Evolutionary conservation across 2,113 vertebrate genomes (phyloP).

Genomic region (Nannospalax galili): DNA sequence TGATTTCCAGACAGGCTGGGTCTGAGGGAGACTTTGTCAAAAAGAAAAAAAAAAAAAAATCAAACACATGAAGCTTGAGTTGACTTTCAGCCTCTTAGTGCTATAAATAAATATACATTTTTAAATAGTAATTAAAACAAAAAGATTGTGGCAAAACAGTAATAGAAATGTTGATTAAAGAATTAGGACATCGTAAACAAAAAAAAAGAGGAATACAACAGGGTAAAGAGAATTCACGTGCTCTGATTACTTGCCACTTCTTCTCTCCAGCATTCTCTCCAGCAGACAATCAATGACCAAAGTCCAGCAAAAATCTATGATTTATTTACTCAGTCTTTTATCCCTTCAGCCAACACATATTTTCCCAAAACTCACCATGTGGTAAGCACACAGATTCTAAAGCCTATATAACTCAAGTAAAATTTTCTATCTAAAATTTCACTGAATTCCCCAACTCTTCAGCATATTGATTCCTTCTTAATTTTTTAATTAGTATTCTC

Average conservation of each 20-base stretch:
- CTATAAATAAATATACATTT: not conserved
- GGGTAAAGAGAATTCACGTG: not conserved
- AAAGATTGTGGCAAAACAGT: not conserved
- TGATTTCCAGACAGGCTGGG: no score
- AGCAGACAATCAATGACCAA: not conserved
- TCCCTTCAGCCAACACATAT: not conserved
- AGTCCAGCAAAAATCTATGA: not conserved
- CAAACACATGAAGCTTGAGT: not conserved
- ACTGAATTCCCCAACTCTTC: not conserved
- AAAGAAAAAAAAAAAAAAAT: not conserved
- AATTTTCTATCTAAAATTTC: not conserved
- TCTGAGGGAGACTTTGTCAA: no score
- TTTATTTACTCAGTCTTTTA: conserved; percentile 40
- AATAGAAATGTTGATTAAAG: not conserved
- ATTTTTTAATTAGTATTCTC: not conserved
- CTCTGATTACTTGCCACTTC: not conserved
- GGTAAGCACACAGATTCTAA: not conserved
- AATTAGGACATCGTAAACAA: not conserved
- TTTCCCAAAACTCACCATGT: not conserved
- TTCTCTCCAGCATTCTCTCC: not conserved
- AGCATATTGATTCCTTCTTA: not conserved
- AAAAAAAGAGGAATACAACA: not conserved
- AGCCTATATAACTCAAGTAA: not conserved
- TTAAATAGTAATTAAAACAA: not conserved
- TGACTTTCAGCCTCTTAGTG: not conserved